phyloP scores from a whole-genome alignment of 2,797 vertebrate species.

The Simalia tracyae region DNA sequence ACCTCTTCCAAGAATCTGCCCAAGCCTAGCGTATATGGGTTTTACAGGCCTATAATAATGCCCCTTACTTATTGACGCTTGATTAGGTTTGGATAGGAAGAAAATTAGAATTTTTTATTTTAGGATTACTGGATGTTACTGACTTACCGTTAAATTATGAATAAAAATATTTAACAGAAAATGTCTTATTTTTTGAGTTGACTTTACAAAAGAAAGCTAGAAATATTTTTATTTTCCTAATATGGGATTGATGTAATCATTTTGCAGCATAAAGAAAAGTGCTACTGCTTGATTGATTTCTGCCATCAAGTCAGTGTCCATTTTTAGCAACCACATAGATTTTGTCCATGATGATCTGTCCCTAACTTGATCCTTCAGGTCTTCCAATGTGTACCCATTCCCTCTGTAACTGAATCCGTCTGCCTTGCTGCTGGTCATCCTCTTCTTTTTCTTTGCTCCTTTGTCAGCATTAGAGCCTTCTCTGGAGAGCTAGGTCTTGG shows the following conservation, averaged over 20 bases:
- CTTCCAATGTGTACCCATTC: too few species aligned
- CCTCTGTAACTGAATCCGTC: too few species aligned
- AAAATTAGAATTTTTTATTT: neutral
- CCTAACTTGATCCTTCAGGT: too few species aligned
- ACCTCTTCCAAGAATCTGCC: neutral
- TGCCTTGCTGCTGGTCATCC: too few species aligned
- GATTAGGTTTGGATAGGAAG: neutral
- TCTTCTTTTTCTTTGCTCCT: too few species aligned
- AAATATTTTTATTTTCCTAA: neutral
- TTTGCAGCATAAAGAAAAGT: neutral
- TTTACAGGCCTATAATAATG: neutral
- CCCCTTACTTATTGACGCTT: neutral
- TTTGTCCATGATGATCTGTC: too few species aligned
- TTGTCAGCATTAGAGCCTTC: too few species aligned
- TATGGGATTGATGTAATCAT: neutral
- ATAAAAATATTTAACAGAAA: neutral
- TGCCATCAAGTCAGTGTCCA: too few species aligned
- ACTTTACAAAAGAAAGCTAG: neutral
- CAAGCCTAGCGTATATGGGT: neutral
- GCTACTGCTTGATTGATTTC: too few species aligned
- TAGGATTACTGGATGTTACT: neutral
- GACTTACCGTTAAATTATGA: neutral
- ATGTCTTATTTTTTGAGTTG: neutral
- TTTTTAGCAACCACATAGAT: too few species aligned
- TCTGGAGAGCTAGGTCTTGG: too few species aligned